Percentiles rank a stretch among this genome's conserved stretches.
These are phyloP conservation scores for Vespertilio murinus DNA, from an alignment of 2,797 vertebrate genomes.

Conservation along the genomic window DNA sequence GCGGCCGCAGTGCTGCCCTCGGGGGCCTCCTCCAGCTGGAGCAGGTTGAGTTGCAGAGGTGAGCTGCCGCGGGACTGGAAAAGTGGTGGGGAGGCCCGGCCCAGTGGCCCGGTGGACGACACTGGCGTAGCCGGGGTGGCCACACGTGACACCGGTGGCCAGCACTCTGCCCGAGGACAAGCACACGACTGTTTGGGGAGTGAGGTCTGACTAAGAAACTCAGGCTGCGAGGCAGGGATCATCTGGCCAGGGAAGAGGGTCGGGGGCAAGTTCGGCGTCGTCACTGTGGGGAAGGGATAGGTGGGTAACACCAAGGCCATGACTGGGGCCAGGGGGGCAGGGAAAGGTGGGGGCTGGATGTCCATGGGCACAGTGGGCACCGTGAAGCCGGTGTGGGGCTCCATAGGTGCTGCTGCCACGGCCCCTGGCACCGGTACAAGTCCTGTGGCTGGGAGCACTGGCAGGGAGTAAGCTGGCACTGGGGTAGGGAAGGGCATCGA, in stretches of 20 bases:
- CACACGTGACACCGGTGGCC: slow-evolving; percentile 76
- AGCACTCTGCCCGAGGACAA: slow-evolving; percentile 79
- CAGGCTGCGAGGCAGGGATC: slow-evolving; percentile 81
- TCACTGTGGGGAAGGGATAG: slow-evolving; percentile 87
- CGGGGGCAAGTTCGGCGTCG: slow-evolving; percentile 81
- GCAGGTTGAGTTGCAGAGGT: slow-evolving; percentile 93
- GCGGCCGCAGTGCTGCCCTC: slow-evolving; percentile 84
- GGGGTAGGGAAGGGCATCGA: slow-evolving; percentile 87
- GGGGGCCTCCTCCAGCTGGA: slow-evolving; percentile 94
- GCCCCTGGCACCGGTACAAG: slow-evolving; percentile 82
- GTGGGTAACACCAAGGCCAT: slow-evolving; percentile 92
- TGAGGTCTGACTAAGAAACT: slow-evolving; percentile 83
- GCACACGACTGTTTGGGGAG: slow-evolving; percentile 78
- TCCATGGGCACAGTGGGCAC: slow-evolving; percentile 65
- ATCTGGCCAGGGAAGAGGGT: slow-evolving; percentile 84
- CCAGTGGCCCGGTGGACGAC: slow-evolving; percentile 78
- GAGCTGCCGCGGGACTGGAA: slow-evolving; percentile 96
- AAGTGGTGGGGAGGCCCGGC: slow-evolving; percentile 86
- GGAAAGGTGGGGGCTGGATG: slow-evolving; percentile 83
- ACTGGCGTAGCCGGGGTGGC: slow-evolving; percentile 81
- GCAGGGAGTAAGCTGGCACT: slow-evolving; percentile 90
- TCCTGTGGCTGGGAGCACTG: slow-evolving; percentile 86
- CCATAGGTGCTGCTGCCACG: slow-evolving; percentile 80
- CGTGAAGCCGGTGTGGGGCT: slow-evolving; percentile 79
- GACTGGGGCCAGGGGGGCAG: slow-evolving; percentile 89